A percentile compares a stretch with the other conserved stretches of the same genome.
These are phyloP conservation scores for Acrobasis repandana DNA, from an alignment of 2,888 invertebrate genomes.

Conservation along the genomic window DNA sequence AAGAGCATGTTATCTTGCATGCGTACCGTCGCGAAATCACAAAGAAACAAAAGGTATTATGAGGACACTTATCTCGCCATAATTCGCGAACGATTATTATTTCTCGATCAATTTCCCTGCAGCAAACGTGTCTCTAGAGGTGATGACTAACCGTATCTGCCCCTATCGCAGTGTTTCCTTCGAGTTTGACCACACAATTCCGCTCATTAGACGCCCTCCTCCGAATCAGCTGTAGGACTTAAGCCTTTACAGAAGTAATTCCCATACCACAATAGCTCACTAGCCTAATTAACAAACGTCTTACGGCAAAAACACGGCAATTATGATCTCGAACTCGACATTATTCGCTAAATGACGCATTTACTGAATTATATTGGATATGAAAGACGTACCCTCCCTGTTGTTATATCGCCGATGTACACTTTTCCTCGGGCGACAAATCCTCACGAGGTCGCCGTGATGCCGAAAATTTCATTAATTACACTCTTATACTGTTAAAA, in stretches of 20 bases:
- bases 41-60: slow-evolving; percentile 68
- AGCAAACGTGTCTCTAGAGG: slow-evolving; percentile 63
- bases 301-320: slow-evolving; percentile 45
- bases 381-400: slow-evolving; percentile 83
- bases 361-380: slow-evolving; percentile 75
- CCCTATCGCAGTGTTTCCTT: slow-evolving; percentile 66
- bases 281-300: slow-evolving; percentile 33
- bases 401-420: slow-evolving; percentile 73
- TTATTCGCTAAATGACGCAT: slow-evolving; percentile 82
- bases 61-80: slow-evolving; percentile 62
- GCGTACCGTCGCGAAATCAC: slow-evolving; percentile 66
- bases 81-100: slow-evolving; percentile 53
- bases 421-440: slow-evolving; percentile 75
- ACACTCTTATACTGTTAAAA: slow-evolving; percentile 69
- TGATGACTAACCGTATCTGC: slow-evolving; percentile 77
- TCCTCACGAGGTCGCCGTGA: slow-evolving; percentile 77
- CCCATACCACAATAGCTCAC: slow-evolving; percentile 35
- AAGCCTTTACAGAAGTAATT: slow-evolving; percentile 42
- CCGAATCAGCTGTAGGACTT: slow-evolving; percentile 73
- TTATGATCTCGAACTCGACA: slow-evolving; percentile 56
- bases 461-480: slow-evolving; percentile 79
- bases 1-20: slow-evolving; percentile 65
- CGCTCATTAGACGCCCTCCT: slow-evolving; percentile 66
- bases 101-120: slow-evolving; percentile 51
- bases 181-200: slow-evolving; percentile 54